Base-by-base conservation (phyloP, 2,113 vertebrate genomes). In the Pleuronectes platessa region DNA sequence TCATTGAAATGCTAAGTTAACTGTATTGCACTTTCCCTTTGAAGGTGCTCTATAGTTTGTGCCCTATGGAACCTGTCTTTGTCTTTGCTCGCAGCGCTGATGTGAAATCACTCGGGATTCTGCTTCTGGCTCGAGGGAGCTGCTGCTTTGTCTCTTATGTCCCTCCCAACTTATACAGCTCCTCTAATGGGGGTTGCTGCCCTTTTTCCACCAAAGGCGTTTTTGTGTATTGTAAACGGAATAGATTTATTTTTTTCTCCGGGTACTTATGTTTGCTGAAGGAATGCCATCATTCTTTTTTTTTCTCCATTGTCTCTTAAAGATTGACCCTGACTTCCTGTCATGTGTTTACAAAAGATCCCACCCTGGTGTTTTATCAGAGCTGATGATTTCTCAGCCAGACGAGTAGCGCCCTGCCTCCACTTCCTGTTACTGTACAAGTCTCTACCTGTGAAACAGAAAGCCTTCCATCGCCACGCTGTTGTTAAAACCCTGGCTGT, bases 1-100 rank as follows among this genome's bases (percentile, higher is more conserved):
- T 88, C 77, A 91, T 90, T 91, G 84, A 88, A 89, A 91, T 91
- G 90, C 86, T 85, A 88, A 90, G 54, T 82, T 81, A 49, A 85
- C 85, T 81, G 56, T 72, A 63, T 66, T 77, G 65, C 76, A 20
- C 68, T 78, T 79, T 68, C 42, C 24, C 81, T 86, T 84, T 86
- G 81, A 87, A 82, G 45, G 77, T 40, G 14, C 67, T 82, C 79
- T 45, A 26, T 82, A 65, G 71, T 51, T 62, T 71, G 81, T 65
- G 68, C 37, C 58, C 74, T 47, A 42, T 90, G 88, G 67, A 84
- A 65, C 72, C 61, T 66, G 61, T 65, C 62, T 76, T 90, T 86
- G 89, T 87, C 78, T 85, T 58, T 73, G 31, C 61, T 10, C 15
- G 58, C 62, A 42, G 65, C 76, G 74, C 74, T 89, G 82, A 88